Evolutionary conservation across 2,888 invertebrate species (phyloP), one percentile per base, ranked within the genome.

Genomic region (Pandemis corylana): DNA sequence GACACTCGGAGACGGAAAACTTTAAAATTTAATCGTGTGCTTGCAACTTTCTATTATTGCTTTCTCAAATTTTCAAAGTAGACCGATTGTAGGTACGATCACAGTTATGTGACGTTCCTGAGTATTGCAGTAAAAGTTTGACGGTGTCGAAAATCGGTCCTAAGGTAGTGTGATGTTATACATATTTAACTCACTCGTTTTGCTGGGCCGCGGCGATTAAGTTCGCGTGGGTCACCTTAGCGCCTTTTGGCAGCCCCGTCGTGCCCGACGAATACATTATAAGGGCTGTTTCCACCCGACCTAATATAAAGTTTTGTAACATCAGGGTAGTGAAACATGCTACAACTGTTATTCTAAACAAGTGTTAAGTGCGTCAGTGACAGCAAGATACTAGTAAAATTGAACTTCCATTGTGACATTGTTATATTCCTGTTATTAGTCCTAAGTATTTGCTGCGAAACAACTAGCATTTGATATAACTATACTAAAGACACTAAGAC

Each of bases 191-290:
- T 88, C 84, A 92, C 91, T 78, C 65, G 65, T 84, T 80, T 80
- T 87, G 87, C 63, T 82, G 82, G 65, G 77, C 80, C 67, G 80
- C 15, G 41, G 83, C 82, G 65, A 90, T 88, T 78, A 91, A 83
- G 84, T 88, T 89, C n/a, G 82, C 82, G 80, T 92, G 89, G 72
- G 87, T 87, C 77, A 90, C 77, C 77, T 85, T 89, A 12, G 84
- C 90, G 75, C 92, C 92, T 84, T 92, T 91, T 7, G 91, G 87
- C 51, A 84, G 78, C 3, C 92, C 92, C 6, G 91, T 92, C 49
- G 92, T 92, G 66, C 91, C 92, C 41, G 92, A 92, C 44, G 92
- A 91, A 79, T 92, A 92, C 42, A 91, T 81, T 80, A 92, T 88
- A 70, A 90, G 81, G 62, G 84, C 86, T n/a, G 85, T 85, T 77